Evolutionary conservation across 2,797 vertebrate species (phyloP).

Genomic region (Rhynchonycteris naso): DNA sequence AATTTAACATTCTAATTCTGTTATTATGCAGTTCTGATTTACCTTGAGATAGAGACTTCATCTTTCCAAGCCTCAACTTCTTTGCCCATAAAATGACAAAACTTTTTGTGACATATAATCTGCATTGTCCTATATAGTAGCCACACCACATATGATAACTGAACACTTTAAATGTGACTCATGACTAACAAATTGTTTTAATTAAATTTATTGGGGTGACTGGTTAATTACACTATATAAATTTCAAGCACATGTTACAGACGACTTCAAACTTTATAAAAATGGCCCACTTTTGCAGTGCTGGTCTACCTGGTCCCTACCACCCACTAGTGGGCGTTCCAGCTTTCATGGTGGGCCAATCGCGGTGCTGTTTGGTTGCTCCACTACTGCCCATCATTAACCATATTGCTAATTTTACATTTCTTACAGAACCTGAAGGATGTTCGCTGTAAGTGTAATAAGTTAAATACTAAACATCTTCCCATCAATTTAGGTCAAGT

Average conservation of each 20-base stretch:
- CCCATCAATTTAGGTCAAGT: neutral
- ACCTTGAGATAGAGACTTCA: neutral
- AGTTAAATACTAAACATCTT: neutral
- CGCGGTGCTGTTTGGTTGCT: no score
- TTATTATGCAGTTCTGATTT: neutral
- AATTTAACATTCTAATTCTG: neutral
- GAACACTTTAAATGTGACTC: neutral
- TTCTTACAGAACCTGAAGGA: conserved; percentile 40
- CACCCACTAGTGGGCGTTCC: no score
- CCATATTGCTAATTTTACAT: neutral
- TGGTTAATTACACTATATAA: neutral
- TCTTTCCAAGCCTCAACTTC: neutral
- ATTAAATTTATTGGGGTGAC: neutral
- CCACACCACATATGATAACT: neutral
- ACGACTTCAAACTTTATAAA: no score
- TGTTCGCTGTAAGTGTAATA: neutral
- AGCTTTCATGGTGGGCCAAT: no score
- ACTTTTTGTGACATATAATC: neutral
- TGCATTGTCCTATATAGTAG: neutral
- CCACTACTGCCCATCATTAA: no score
- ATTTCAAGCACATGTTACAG: no score
- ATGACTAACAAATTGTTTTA: neutral
- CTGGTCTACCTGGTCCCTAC: no score
- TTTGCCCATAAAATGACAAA: neutral
- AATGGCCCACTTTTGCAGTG: no score